Base-by-base conservation (phyloP, 2,797 vertebrate species). In the Acomys russatus region DNA sequence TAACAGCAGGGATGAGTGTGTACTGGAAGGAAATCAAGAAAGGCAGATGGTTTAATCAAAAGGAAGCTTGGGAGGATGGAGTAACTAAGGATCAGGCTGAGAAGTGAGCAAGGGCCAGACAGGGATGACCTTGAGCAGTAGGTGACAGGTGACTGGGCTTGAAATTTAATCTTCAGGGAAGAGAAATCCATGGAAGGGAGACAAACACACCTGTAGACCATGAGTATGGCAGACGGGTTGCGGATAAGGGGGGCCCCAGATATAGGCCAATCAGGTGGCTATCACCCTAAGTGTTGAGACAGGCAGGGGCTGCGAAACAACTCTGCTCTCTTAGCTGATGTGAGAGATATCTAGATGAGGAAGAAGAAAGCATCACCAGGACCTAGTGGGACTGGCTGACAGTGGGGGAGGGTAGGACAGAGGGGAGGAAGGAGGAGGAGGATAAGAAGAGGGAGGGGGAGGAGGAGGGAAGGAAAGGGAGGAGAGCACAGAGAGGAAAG, bases 101-200 rank as follows among this genome's bases (percentile, higher is more conserved):
- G 71, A 30, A 59, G 56, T 68, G 73, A 66, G 54, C 22, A 12
- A 59, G 66, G 86, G 3, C 82, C 85, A 77, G 44, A 35, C 22
- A 73, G n/a, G 9, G 73, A 90, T 25, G 7, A 35, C 79, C 35
- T 89, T 61, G 71, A 89, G 79, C 6, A 49, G 22, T 49, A 79
- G 56, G 51, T 9, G 1, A 9, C 25, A 79, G 56, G 51, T 9
- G 1, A 9, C 25, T 15, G 11, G 73, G 12, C 17, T 79, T 25
- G 33, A 83, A 44, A 54, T 90, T 83, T 80, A 87, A 64, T 74
- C 71, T 79, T 71, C 38, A 95, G 23, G 56, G 28, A 94, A 59
- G n/a, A 82, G 54, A 78, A 66, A 89, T n/a, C 33, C 66, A 38
- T 4, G 14, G 71, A 77, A 87, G 30, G 15, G 7, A 28, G 85